Conservation (phyloP, 1,140 invertebrate species). For the Tachypleus tridentatus region DNA sequence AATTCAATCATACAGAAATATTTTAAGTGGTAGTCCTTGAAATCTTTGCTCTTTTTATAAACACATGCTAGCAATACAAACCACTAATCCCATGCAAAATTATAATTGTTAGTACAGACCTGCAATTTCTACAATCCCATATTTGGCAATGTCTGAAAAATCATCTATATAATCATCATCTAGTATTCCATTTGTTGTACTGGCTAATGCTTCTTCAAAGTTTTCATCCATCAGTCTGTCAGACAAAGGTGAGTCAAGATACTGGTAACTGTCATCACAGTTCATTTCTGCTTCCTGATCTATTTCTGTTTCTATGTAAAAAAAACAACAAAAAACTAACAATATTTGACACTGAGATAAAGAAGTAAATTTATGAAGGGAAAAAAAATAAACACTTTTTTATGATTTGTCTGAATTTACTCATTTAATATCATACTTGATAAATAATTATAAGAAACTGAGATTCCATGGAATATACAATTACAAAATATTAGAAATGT, state of each 20-base stretch:
- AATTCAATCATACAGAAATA: too few species aligned
- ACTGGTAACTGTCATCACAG: slow-evolving; percentile 40
- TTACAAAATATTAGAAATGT: not conserved
- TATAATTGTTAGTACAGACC: slow-evolving; percentile 35
- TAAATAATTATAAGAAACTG: slow-evolving; percentile 4
- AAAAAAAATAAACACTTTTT: not conserved
- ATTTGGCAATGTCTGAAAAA: slow-evolving; percentile 61
- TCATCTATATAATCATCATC: slow-evolving; percentile 44
- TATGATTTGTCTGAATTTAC: not conserved
- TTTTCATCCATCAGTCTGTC: slow-evolving; percentile 85
- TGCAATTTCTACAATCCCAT: slow-evolving; percentile 78
- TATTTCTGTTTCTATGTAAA: slow-evolving; percentile 19
- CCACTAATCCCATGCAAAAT: not conserved
- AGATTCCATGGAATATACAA: not conserved
- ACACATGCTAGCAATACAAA: not conserved
- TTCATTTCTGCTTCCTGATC: slow-evolving; percentile 45
- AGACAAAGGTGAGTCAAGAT: slow-evolving; percentile 58
- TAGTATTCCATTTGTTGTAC: slow-evolving; percentile 39
- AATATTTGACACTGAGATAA: not conserved
- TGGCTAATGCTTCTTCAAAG: slow-evolving; percentile 77
- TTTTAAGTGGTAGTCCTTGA: too few species aligned
- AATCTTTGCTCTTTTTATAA: not conserved
- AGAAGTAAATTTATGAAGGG: too few species aligned
- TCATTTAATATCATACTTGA: not conserved
- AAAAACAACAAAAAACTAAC: not conserved